phyloP scores from a whole-genome alignment of 2,113 vertebrate genomes.

The Cephalopterus ornatus region DNA sequence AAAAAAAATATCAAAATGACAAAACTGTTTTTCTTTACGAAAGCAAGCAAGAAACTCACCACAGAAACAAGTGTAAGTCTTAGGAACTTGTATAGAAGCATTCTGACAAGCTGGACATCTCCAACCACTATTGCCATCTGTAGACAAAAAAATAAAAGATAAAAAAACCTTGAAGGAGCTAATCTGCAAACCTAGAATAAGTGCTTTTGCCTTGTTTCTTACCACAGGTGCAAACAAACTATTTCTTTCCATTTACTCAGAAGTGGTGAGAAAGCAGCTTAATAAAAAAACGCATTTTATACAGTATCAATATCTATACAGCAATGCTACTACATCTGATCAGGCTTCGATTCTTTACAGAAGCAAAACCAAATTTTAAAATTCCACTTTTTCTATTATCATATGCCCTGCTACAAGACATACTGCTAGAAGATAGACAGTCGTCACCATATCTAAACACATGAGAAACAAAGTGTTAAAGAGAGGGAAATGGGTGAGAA shows the following conservation, averaged over 20 bases:
- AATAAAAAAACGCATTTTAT: not conserved
- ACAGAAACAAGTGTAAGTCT: constrained; percentile 92
- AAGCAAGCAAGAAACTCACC: constrained; percentile 77
- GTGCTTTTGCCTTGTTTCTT: not conserved
- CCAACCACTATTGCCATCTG: constrained; percentile 93
- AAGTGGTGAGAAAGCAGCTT: not conserved
- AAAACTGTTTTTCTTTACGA: not conserved
- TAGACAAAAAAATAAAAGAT: not conserved
- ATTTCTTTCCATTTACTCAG: not conserved
- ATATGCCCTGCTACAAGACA: not conserved
- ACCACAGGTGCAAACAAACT: not conserved
- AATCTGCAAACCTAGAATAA: not conserved
- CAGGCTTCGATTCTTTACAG: not conserved
- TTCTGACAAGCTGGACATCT: constrained; percentile 97
- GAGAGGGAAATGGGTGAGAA: not conserved
- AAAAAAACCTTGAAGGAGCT: not conserved
- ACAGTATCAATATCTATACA: not conserved
- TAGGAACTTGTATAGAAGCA: constrained; percentile 83
- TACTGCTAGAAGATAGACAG: not conserved
- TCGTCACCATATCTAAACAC: not conserved
- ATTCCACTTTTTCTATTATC: not conserved
- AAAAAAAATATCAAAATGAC: not conserved
- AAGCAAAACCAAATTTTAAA: not conserved
- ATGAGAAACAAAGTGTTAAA: not conserved
- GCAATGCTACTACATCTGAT: not conserved